Evolutionary conservation across 1,140 invertebrate genomes (phyloP), one percentile per base, ranked within the genome.

Genomic region (Oscheius sp.): DNA sequence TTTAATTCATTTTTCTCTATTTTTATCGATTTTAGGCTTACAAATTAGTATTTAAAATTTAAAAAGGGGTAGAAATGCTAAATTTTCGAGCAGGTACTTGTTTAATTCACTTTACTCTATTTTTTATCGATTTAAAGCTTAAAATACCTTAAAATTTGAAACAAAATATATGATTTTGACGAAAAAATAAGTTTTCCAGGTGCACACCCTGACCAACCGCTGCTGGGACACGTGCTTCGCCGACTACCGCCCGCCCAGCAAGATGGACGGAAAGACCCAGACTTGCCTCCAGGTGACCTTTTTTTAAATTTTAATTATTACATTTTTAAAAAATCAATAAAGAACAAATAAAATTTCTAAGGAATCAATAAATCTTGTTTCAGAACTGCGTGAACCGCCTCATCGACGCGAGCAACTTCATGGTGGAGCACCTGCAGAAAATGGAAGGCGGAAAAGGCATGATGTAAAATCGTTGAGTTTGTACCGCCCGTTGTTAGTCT

Each of bases 321-420:
- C 29, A 59, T 15, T 68, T 20, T 52, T 0, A 0, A 49, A 42
- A 65, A 28, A 31, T 20, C n/a, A n/a, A n/a, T n/a, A n/a, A n/a
- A n/a, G n/a, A n/a, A 28, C 4, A 3, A 23, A 38, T 29, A 66
- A 42, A 68, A 71, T 29, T 2, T 23, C 20, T 34, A 32, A n/a
- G n/a, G n/a, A n/a, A n/a, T n/a, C n/a, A n/a, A 75, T 26, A 31
- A 20, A 59, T 67, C 32, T 67, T 65, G 69, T 75, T 81, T 38
- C 32, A 77, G 34, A 83, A 83, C 66, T 83, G 82, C 58, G 82
- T 83, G n/a, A 77, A 82, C 42, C 81, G 83, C n/a, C 84, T 83
- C 80, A 68, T 83, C 42, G 82, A 83, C 52, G 82, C 82, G 13
- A 77, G 76, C 32, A 75, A 79, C 49, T 81, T 83, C 52, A 84